Percentiles rank a stretch among this genome's conserved stretches.
phyloP scores from a whole-genome alignment of 2,888 invertebrate species.

The Didymodactylos carnosus region DNA sequence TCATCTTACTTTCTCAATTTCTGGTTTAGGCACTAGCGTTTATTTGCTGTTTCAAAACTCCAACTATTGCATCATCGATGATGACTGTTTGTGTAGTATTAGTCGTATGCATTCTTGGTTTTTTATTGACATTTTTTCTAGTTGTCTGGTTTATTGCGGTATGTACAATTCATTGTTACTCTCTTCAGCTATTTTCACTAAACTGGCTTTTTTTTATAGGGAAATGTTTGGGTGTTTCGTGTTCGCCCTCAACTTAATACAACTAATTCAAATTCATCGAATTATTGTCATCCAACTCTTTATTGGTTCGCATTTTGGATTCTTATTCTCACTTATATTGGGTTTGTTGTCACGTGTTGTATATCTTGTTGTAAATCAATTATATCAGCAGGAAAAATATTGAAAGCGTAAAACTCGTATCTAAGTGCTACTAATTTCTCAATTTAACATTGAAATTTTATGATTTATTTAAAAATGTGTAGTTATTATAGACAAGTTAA shows the following conservation, averaged over 20 bases:
- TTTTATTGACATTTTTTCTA: neutral
- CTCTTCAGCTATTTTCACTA: neutral
- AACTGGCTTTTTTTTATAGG: neutral
- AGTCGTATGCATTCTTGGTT: neutral
- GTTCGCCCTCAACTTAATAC: neutral
- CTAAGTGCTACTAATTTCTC: too few relatives aligned
- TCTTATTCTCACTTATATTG: neutral
- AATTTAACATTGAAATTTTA: too few relatives aligned
- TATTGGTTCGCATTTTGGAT: neutral
- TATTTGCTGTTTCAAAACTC: neutral
- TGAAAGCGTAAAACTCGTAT: too few relatives aligned
- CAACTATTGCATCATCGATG: neutral
- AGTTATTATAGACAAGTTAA: too few relatives aligned
- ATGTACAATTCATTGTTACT: neutral
- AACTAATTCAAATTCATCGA: neutral
- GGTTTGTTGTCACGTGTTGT: neutral
- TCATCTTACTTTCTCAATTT: neutral
- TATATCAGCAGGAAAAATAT: too few relatives aligned
- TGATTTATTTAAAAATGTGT: too few relatives aligned
- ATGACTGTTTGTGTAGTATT: neutral
- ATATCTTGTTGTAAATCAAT: too few relatives aligned
- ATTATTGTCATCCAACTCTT: neutral
- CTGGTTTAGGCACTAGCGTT: neutral
- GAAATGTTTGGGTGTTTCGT: neutral
- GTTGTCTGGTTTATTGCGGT: constrained; percentile 10